Conservation (phyloP, 1,140 invertebrate species). For the Drosophila athabasca region DNA sequence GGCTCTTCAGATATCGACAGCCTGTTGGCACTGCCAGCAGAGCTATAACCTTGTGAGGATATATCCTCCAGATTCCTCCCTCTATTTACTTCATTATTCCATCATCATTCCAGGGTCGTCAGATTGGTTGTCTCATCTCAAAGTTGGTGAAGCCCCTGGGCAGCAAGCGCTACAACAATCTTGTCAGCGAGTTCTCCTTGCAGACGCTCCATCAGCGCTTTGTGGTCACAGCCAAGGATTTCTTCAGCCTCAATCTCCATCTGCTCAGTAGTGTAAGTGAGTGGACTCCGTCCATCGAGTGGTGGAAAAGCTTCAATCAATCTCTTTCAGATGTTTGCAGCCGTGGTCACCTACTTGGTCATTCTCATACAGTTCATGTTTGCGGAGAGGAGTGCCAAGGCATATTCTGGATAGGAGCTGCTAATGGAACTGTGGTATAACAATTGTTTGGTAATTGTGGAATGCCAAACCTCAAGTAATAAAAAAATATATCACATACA, state of each 20-base stretch:
- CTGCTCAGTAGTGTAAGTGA: conserved; percentile 65
- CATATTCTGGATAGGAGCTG: too few species aligned
- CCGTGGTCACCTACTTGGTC: conserved; percentile 77
- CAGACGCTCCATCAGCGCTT: conserved; percentile 77
- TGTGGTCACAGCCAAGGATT: conserved; percentile 75
- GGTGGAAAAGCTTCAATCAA: too few species aligned
- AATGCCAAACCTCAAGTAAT: too few species aligned
- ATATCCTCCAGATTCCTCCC: neutral
- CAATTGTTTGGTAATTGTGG: too few species aligned
- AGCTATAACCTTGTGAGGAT: conserved; percentile 57
- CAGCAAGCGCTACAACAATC: conserved; percentile 72
- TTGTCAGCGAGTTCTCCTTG: conserved; percentile 73
- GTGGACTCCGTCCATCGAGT: too few species aligned
- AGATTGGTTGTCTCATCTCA: conserved; percentile 72
- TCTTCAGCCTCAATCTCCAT: conserved; percentile 72
- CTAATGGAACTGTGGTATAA: too few species aligned
- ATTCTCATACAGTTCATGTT: conserved; percentile 83
- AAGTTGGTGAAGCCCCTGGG: conserved; percentile 66
- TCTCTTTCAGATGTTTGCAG: conserved; percentile 69
- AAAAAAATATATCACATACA: too few species aligned
- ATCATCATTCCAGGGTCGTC: conserved; percentile 54
- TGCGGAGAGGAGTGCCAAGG: conserved; percentile 48
- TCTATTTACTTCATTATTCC: neutral
- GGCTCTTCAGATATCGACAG: conserved; percentile 37
- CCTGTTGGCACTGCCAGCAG: conserved; percentile 71